A percentile compares a stretch with the other conserved stretches of the same genome.
Evolutionary conservation across 2,113 vertebrate genomes (phyloP).

Genomic region (Apeltes quadracus): DNA sequence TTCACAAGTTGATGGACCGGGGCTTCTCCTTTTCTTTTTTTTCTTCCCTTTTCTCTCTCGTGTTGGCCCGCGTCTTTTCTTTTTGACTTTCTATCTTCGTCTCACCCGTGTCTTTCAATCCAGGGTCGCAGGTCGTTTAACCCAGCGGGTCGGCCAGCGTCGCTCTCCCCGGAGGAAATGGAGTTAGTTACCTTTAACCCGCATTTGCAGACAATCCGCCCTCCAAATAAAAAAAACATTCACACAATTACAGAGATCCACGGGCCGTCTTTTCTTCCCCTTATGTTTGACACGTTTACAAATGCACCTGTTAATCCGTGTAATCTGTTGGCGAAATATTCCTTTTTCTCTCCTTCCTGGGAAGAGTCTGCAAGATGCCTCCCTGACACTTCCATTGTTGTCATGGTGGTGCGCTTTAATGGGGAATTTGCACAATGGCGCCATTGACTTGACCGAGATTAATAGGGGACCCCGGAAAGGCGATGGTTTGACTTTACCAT

Average conservation of each 20-base stretch:
- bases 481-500: conserved; percentile 63
- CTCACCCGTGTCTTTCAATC: conserved; percentile 18
- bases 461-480: conserved; percentile 54
- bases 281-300: conserved; percentile 15
- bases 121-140: conserved; percentile 34
- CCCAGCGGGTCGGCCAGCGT: conserved; percentile 28
- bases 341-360: conserved; percentile 15
- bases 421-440: conserved; percentile 61
- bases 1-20: conserved; percentile 66
- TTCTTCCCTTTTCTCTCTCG: conserved; percentile 2
- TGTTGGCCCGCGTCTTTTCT: too few relatives aligned
- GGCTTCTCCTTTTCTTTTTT: too few relatives aligned
- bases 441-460: conserved; percentile 70
- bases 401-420: conserved; percentile 60
- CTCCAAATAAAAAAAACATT: conserved; percentile 36
- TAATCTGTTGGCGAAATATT: conserved; percentile 45
- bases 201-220: conserved; percentile 22
- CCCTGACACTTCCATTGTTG: conserved; percentile 61
- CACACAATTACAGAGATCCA: conserved; percentile 28
- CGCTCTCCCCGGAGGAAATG: conserved; percentile 46
- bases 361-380: conserved; percentile 33
- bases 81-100: conserved; percentile 11
- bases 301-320: conserved; percentile 42
- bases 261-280: conserved; percentile 16
- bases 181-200: conserved; percentile 48